Percentiles rank a stretch among this genome's conserved stretches.
phyloP scores from a whole-genome alignment of 2,113 vertebrate genomes.

The Clarias magur region DNA sequence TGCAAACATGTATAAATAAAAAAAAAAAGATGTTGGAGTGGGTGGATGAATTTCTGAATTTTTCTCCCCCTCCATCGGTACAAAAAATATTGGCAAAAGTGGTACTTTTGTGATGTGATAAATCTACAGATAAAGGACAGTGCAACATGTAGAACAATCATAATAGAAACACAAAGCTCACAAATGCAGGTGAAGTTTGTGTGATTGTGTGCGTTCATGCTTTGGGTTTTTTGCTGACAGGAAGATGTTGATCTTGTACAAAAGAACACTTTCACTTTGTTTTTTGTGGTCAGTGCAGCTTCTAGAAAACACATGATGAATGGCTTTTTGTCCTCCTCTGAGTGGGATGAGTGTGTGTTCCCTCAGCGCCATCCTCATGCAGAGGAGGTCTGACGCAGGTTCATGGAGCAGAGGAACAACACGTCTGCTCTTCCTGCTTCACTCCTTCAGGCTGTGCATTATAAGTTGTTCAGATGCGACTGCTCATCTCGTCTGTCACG shows the following conservation, averaged over 20 bases:
- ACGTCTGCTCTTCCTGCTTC: background rate
- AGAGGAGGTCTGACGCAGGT: slow-evolving; percentile 1
- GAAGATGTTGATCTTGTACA: background rate
- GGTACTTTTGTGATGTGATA: background rate
- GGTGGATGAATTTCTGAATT: no score
- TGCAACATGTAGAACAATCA: background rate
- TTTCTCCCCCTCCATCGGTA: no score
- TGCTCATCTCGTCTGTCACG: slow-evolving; percentile 44
- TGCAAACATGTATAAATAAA: no score
- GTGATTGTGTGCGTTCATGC: background rate
- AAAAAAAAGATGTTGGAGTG: no score
- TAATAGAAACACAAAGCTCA: background rate
- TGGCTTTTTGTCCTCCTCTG: background rate
- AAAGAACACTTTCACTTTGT: background rate
- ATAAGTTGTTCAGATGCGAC: slow-evolving; percentile 55
- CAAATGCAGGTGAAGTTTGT: background rate
- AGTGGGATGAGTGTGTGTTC: background rate
- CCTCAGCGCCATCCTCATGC: background rate
- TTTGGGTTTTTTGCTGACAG: no score
- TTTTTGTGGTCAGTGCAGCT: background rate
- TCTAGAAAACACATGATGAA: background rate
- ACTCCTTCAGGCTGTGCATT: background rate
- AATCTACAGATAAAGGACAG: background rate
- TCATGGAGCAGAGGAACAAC: background rate
- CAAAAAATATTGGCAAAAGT: no score